These are phyloP conservation scores for Heliconius nattereri DNA, from an alignment of 1,140 invertebrate species.

Conservation along the genomic window DNA sequence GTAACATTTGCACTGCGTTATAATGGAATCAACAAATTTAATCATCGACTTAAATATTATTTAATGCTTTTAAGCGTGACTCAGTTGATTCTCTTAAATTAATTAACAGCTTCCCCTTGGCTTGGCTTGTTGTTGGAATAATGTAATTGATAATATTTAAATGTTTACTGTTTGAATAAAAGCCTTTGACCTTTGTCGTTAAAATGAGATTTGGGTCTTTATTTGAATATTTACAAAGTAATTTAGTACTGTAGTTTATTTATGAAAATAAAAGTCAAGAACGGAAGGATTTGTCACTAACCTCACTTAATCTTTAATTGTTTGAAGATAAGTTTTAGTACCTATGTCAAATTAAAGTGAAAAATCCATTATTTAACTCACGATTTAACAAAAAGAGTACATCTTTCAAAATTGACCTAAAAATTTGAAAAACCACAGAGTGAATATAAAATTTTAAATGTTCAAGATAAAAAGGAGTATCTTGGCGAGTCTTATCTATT, in stretches of 20 bases:
- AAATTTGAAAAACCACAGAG: background rate
- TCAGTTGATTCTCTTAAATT: background rate
- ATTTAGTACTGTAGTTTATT: no score
- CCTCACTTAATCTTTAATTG: no score
- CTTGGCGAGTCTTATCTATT: background rate
- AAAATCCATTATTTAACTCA: no score
- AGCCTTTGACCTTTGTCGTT: background rate
- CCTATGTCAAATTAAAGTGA: no score
- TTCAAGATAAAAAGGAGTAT: background rate
- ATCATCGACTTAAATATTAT: background rate
- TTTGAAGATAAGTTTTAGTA: no score
- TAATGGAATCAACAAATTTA: background rate
- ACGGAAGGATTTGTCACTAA: background rate
- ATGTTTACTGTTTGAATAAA: background rate
- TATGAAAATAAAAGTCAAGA: background rate
- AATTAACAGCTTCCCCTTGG: slow-evolving; percentile 8
- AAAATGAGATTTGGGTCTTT: background rate
- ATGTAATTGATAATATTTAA: background rate
- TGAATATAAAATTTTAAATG: background rate
- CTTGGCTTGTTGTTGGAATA: background rate
- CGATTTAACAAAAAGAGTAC: no score
- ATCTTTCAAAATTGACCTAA: background rate
- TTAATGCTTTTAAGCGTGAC: slow-evolving; percentile 7
- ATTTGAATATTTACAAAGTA: background rate
- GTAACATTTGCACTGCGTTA: background rate